These are phyloP conservation scores for Leucosticte australis DNA, from an alignment of 2,113 vertebrate genomes.

Conservation along the genomic window DNA sequence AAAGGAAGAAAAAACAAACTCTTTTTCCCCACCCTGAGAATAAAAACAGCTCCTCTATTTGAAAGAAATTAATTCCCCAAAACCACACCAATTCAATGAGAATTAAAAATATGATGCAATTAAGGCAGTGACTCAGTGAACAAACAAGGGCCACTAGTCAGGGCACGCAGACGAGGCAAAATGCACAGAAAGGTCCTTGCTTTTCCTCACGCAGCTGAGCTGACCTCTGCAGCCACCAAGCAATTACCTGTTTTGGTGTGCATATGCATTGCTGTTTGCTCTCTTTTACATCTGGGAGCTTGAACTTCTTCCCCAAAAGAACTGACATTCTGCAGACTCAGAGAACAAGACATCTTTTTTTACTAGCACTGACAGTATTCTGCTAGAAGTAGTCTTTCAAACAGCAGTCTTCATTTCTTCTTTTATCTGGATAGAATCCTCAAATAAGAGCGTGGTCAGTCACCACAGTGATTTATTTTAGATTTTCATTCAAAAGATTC, in stretches of 20 bases:
- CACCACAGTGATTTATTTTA: not conserved
- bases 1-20: not conserved
- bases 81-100: not conserved
- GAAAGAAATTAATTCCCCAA: not conserved
- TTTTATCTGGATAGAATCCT: not conserved
- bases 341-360: not conserved
- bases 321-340: not conserved
- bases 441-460: not conserved
- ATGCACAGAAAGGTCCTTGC: not conserved
- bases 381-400: not conserved
- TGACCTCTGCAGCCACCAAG: not conserved
- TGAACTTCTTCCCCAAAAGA: not conserved
- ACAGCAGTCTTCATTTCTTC: not conserved
- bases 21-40: not conserved
- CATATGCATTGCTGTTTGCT: not conserved
- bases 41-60: not conserved
- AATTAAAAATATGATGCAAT: not conserved
- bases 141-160: not conserved
- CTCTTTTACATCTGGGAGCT: not conserved
- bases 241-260: rapidly evolving
- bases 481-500: not conserved
- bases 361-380: not conserved
- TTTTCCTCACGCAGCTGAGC: not conserved
- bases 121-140: not conserved
- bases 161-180: not conserved